A percentile compares a stretch with the other conserved stretches of the same genome.
These are phyloP conservation scores for Sebastes cheni DNA, from an alignment of 2,797 vertebrate genomes.

Conservation along the genomic window DNA sequence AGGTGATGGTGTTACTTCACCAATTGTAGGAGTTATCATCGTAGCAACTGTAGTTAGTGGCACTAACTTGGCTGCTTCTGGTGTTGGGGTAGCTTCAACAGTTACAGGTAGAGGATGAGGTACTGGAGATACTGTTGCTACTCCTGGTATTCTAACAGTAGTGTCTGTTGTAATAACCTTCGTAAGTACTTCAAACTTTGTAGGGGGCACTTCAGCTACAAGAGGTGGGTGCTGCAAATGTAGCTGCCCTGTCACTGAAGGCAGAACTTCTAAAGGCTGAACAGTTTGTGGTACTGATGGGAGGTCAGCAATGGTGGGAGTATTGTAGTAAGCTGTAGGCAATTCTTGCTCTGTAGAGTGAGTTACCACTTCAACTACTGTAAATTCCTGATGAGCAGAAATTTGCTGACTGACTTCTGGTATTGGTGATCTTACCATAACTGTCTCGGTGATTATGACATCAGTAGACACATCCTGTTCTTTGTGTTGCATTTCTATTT, in stretches of 20 bases:
- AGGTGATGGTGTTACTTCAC: slow-evolving; percentile 19
- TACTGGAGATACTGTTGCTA: slow-evolving; percentile 37
- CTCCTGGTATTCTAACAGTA: slow-evolving; percentile 36
- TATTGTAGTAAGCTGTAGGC: slow-evolving; percentile 6
- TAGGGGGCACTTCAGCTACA: slow-evolving; percentile 10
- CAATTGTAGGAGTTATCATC: slow-evolving; percentile 2
- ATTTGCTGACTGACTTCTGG: slow-evolving; percentile 25
- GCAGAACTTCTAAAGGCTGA: slow-evolving; percentile 22
- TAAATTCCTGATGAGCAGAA: slow-evolving; percentile 25
- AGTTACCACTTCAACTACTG: slow-evolving; percentile 12
- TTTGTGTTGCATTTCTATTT: slow-evolving; percentile 35
- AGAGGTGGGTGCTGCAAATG: slow-evolving; percentile 19
- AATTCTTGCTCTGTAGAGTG: slow-evolving; percentile 29
- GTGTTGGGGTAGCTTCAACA: slow-evolving; percentile 23
- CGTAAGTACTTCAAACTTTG: slow-evolving; percentile 35
- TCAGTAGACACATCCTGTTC: slow-evolving; percentile 31
- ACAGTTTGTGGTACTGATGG: slow-evolving; percentile 23
- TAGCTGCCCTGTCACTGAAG: slow-evolving; percentile 23
- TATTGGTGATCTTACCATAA: slow-evolving; percentile 19
- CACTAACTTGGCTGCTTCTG: neutral
- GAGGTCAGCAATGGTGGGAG: slow-evolving; percentile 16
- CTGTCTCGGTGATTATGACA: slow-evolving; percentile 17
- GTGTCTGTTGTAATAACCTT: slow-evolving; percentile 37
- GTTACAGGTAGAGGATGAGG: neutral
- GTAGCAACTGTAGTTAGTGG: slow-evolving; percentile 10